These are phyloP conservation scores for Scrobipalpa atriplicella DNA, from an alignment of 2,888 invertebrate species.

Conservation along the genomic window DNA sequence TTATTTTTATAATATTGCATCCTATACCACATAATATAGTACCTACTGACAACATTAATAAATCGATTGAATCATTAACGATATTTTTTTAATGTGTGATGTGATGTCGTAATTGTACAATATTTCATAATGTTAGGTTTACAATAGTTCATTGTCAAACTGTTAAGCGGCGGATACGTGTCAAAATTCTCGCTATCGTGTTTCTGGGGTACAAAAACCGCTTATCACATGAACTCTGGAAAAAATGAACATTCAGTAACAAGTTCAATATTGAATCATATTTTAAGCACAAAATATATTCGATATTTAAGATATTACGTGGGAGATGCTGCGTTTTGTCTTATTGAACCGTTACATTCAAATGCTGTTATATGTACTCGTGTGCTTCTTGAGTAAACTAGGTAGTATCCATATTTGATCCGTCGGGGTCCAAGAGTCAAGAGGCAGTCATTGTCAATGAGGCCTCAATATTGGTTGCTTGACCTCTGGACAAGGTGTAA, in stretches of 20 bases:
- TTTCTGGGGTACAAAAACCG: slow-evolving; percentile 9
- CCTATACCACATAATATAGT: too few species aligned
- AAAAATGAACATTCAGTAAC: not conserved
- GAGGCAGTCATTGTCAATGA: not conserved
- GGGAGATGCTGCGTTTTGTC: too few species aligned
- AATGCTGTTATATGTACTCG: not conserved
- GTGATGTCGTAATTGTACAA: not conserved
- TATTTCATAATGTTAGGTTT: not conserved
- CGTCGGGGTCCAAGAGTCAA: not conserved
- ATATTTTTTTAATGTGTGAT: too few species aligned
- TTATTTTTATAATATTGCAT: too few species aligned
- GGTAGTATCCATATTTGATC: slow-evolving; percentile 12
- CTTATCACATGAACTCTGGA: slow-evolving; percentile 14
- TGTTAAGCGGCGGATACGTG: not conserved
- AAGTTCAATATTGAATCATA: not conserved
- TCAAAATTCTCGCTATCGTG: slow-evolving; percentile 12
- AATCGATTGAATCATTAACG: too few species aligned
- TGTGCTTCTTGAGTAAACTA: not conserved
- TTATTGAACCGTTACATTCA: not conserved
- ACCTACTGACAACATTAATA: too few species aligned
- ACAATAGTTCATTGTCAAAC: slow-evolving; percentile 17
- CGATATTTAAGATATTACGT: not conserved
- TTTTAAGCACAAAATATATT: not conserved
- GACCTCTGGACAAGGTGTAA: not conserved
- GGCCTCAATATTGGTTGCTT: not conserved